phyloP scores from a whole-genome alignment of 2,888 invertebrate species.

The Bugulina stolonifera region DNA sequence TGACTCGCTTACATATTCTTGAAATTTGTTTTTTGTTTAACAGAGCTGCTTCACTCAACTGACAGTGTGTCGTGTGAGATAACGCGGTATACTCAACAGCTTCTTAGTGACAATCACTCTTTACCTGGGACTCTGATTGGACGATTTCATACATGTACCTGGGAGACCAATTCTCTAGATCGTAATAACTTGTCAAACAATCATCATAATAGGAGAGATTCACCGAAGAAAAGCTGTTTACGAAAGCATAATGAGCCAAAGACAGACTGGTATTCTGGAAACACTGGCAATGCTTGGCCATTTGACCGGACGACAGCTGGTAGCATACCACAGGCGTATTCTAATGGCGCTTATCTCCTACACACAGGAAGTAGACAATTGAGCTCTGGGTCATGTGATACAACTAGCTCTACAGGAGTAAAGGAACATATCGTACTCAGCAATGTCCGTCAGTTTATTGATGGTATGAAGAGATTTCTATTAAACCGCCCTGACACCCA shows the following conservation, averaged over 20 bases:
- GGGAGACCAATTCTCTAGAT: slow-evolving; percentile 18
- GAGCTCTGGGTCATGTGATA: not conserved
- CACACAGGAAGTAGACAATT: not conserved
- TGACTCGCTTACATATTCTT: too few relatives aligned
- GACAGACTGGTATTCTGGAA: slow-evolving; percentile 1
- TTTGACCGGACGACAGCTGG: not conserved
- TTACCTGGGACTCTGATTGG: slow-evolving; percentile 11
- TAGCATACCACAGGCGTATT: not conserved
- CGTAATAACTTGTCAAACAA: not conserved
- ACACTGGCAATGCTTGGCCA: not conserved
- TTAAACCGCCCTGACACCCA: slow-evolving; percentile 18
- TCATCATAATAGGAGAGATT: not conserved
- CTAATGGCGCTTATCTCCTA: not conserved
- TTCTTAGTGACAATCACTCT: slow-evolving; percentile 9
- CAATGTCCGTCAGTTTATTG: slow-evolving; percentile 20
- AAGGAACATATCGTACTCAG: slow-evolving; percentile 21
- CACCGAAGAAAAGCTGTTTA: not conserved
- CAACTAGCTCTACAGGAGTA: not conserved
- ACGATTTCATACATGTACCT: slow-evolving; percentile 15
- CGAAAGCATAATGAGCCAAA: not conserved
- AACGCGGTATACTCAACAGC: slow-evolving; percentile 6
- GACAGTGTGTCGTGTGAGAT: slow-evolving; percentile 17
- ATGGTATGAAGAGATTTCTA: slow-evolving; percentile 22
- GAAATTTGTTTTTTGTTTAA: not conserved
- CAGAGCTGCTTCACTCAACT: slow-evolving; percentile 7